Evolutionary conservation across 1,140 invertebrate species (phyloP).

Genomic region (Euwallacea similis): DNA sequence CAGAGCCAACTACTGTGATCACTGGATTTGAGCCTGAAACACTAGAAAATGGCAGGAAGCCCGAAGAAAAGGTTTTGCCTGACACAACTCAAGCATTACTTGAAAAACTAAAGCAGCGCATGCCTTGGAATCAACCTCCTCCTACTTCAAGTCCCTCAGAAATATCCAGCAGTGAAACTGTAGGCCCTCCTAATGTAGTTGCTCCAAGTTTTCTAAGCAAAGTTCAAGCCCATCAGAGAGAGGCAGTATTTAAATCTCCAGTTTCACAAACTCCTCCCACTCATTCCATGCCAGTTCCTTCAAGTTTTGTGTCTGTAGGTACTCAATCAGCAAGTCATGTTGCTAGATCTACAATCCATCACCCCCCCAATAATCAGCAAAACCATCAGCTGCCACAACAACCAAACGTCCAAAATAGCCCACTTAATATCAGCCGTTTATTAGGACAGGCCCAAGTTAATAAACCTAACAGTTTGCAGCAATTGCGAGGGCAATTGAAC

Average conservation of each 20-base stretch:
- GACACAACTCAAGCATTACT: constrained; percentile 67
- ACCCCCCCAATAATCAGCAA: constrained; percentile 44
- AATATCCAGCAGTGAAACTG: constrained; percentile 50
- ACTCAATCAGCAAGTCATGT: constrained; percentile 41
- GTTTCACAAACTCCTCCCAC: constrained; percentile 49
- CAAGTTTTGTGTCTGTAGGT: constrained; percentile 22
- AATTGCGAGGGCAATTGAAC: constrained; percentile 41
- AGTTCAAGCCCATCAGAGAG: constrained; percentile 51
- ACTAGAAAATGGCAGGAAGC: constrained; percentile 29
- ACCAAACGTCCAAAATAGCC: constrained; percentile 37
- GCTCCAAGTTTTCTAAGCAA: constrained; percentile 51
- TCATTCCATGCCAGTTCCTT: constrained; percentile 5
- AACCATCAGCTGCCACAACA: constrained; percentile 14
- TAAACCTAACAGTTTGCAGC: constrained; percentile 38
- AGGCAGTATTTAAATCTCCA: constrained; percentile 42
- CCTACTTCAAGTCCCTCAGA: constrained; percentile 48
- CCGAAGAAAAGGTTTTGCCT: constrained; percentile 41
- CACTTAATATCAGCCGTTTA: constrained; percentile 38
- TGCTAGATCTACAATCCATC: constrained; percentile 47
- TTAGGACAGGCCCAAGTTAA: constrained; percentile 40
- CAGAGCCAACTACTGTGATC: constrained; percentile 50
- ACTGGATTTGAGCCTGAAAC: constrained; percentile 51
- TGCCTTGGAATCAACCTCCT: constrained; percentile 74
- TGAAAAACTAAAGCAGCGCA: constrained; percentile 74
- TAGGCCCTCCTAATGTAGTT: constrained; percentile 54